Percentiles rank a stretch among this genome's conserved stretches.
Conservation (phyloP, 1,140 invertebrate genomes). For the Brachionus rubens region DNA sequence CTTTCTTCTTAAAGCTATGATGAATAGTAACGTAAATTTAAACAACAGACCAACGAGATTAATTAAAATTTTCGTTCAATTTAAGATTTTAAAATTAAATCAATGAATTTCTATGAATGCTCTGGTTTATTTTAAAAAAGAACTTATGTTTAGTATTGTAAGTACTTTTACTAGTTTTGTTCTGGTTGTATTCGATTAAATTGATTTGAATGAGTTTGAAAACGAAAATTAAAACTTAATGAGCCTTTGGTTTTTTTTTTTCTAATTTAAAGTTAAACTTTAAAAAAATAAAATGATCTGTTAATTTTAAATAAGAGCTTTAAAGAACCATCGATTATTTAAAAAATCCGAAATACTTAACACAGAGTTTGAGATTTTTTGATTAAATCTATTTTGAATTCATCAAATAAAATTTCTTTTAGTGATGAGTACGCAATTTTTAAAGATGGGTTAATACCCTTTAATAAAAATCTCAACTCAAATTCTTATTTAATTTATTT, state of each 20-base stretch:
- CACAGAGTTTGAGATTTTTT: too few species aligned
- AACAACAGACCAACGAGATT: slow-evolving; percentile 18
- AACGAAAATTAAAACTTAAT: background rate
- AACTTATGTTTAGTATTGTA: slow-evolving; percentile 19
- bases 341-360: too few species aligned
- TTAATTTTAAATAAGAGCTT: background rate
- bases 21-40: background rate
- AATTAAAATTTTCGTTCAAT: slow-evolving; percentile 19
- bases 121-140: slow-evolving; percentile 24
- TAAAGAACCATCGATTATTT: background rate
- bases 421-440: too few species aligned
- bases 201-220: background rate
- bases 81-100: slow-evolving; percentile 35
- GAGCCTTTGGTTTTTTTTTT: background rate
- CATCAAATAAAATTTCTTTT: too few species aligned
- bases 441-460: too few species aligned
- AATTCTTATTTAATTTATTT: too few species aligned
- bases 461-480: too few species aligned
- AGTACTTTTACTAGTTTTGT: background rate
- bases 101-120: background rate
- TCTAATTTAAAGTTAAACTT: too few species aligned
- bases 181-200: background rate
- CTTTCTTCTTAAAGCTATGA: too few species aligned
- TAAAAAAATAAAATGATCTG: too few species aligned
- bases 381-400: too few species aligned